phyloP scores from a whole-genome alignment of 2,113 vertebrate genomes.

The Malurus melanocephalus region DNA sequence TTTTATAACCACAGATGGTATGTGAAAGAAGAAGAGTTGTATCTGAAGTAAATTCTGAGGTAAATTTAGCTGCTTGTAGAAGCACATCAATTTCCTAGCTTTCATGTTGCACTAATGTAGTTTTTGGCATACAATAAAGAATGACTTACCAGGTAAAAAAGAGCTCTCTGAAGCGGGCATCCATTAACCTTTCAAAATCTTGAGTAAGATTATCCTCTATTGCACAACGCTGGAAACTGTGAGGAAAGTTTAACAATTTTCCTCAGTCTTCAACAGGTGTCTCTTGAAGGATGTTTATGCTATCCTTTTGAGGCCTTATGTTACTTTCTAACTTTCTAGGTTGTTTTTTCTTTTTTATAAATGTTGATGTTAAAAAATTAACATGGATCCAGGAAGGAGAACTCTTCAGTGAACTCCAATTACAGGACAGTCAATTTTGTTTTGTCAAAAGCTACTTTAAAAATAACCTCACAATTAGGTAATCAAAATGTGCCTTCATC shows the following conservation, averaged over 20 bases:
- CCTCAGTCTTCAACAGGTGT: conserved; percentile 45
- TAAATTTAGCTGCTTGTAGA: not conserved
- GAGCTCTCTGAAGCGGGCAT: conserved; percentile 45
- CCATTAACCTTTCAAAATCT: conserved; percentile 47
- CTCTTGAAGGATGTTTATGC: not conserved
- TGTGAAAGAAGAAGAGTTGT: not conserved
- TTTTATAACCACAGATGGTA: not conserved
- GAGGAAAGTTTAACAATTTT: conserved; percentile 63
- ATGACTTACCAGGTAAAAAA: conserved; percentile 49
- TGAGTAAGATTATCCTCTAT: conserved; percentile 54
- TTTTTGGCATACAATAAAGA: conserved; percentile 29
- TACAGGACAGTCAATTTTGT: conserved; percentile 37
- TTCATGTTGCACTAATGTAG: not conserved
- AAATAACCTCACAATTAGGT: not conserved
- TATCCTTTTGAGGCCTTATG: not conserved
- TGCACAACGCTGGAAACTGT: conserved; percentile 50
- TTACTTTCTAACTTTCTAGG: not conserved
- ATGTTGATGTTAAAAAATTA: not conserved
- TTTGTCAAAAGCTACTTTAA: conserved; percentile 35
- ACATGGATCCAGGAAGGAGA: conserved; percentile 39
- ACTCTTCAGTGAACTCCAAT: conserved; percentile 49
- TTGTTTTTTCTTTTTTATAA: not conserved
- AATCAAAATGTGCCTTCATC: not conserved
- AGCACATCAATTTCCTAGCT: not conserved
- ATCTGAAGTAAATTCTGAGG: not conserved